These are phyloP conservation scores for Centroberyx gerrardi DNA, from an alignment of 2,797 vertebrate genomes.

Conservation along the genomic window DNA sequence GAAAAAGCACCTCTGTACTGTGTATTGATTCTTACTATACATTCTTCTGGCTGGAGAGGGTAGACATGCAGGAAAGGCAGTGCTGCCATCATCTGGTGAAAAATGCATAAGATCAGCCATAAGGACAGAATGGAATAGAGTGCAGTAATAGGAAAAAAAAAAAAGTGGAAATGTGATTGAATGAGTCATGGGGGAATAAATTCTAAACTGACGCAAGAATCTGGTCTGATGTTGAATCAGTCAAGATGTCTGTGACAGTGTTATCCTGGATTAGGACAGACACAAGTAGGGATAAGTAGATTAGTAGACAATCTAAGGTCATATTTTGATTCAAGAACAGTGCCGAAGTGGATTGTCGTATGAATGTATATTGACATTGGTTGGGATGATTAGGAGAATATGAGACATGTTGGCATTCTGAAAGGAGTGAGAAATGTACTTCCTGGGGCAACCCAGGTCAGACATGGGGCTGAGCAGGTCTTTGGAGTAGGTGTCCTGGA, in stretches of 20 bases:
- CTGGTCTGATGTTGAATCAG: neutral
- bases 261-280: conserved; percentile 23
- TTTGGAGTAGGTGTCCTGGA: neutral
- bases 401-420: neutral
- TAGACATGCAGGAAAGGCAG: conserved; percentile 37
- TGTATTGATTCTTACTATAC: neutral
- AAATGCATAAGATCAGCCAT: conserved; percentile 38
- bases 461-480: neutral
- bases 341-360: conserved; percentile 1
- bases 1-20: neutral
- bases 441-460: neutral
- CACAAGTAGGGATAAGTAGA: conserved; percentile 33
- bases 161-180: neutral
- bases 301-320: conserved; percentile 24
- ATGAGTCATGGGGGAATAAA: neutral
- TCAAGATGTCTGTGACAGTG: neutral
- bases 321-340: conserved; percentile 30
- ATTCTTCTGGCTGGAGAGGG: neutral
- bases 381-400: neutral
- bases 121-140: conserved; percentile 15
- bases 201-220: conserved; percentile 38
- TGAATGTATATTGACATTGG: neutral
- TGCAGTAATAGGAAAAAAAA: neutral
- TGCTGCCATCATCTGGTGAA: conserved; percentile 83
- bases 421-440: conserved; percentile 5